Evolutionary conservation across 2,888 invertebrate species (phyloP).

Genomic region (Trissolcus japonicus): DNA sequence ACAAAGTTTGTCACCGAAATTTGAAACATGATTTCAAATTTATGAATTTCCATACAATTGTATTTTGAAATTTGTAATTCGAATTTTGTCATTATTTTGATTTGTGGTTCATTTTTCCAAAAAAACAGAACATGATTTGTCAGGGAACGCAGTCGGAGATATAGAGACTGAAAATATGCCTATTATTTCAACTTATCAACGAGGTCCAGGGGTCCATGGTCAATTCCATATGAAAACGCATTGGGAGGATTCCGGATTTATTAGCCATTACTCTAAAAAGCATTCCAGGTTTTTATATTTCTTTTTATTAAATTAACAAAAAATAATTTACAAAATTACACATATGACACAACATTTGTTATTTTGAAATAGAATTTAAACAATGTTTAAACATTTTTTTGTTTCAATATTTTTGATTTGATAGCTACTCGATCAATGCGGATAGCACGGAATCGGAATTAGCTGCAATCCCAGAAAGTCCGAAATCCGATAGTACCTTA

Average conservation of each 20-base stretch:
- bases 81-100: background rate
- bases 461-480: slow-evolving; percentile 93
- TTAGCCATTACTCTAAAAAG: slow-evolving; percentile 67
- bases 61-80: background rate
- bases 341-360: too few species aligned
- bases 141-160: slow-evolving; percentile 65
- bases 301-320: too few species aligned
- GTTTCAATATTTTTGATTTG: slow-evolving; percentile 32
- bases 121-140: slow-evolving; percentile 81
- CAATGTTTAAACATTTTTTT: background rate
- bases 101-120: slow-evolving; percentile 63
- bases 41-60: background rate
- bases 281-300: slow-evolving; percentile 67
- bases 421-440: slow-evolving; percentile 80
- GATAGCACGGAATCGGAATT: slow-evolving; percentile 93
- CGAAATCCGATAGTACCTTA: slow-evolving; percentile 89
- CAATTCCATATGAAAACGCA: slow-evolving; percentile 78
- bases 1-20: too few species aligned
- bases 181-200: slow-evolving; percentile 66
- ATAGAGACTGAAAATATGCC: slow-evolving; percentile 68
- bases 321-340: too few species aligned
- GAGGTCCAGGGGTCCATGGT: slow-evolving; percentile 65
- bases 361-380: background rate
- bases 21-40: too few species aligned
- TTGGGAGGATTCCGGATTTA: slow-evolving; percentile 81